Evolutionary conservation across 1,140 invertebrate species (phyloP), one percentile per base, ranked within the genome.

Genomic region (Drosophila nigrodunni): DNA sequence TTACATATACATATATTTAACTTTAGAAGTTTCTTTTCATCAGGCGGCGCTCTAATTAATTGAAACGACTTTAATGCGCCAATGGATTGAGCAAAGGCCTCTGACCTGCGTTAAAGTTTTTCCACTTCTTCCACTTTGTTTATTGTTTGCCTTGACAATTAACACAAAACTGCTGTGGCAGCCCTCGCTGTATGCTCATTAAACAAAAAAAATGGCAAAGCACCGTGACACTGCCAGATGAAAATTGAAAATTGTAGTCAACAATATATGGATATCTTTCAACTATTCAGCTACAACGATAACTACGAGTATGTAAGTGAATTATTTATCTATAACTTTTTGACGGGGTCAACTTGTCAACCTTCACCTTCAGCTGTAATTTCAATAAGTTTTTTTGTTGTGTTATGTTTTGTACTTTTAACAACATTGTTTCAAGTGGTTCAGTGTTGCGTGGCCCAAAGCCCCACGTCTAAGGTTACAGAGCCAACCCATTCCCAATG

Each of bases 291-390:
- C 25, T 0, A 25, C 4, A 25, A 4, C 18, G 0, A 2, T 21
- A 21, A 1, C 1, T 21, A 21, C 18, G 1, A 1, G 0, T 30
- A 30, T 30, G 25, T 30, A 30, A 30, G 25, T 30, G 25, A 30
- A 30, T 30, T 30, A 30, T 30, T 30, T 30, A 30, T 30, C 25
- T 30, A 30, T 30, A 30, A 2, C 10, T 41, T 41, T 10, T 41
- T 41, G 11, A 34, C 30, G 7, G 50, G 50, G 30, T 54, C 49
- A 52, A 25, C 30, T 34, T 52, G 25, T 13, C 49, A 34, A 85
- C 83, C 83, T 88, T 88, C 77, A 88, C 85, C 83, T 88, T 85
- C 85, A 61, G 21, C 61, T 68, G 83, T 87, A 88, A 89, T 83
- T 88, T 70, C 74, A 89, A 88, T 82, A 74, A 46, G 7, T 30